Evolutionary conservation across 2,797 vertebrate species (phyloP).

Genomic region (Mustela erminea): DNA sequence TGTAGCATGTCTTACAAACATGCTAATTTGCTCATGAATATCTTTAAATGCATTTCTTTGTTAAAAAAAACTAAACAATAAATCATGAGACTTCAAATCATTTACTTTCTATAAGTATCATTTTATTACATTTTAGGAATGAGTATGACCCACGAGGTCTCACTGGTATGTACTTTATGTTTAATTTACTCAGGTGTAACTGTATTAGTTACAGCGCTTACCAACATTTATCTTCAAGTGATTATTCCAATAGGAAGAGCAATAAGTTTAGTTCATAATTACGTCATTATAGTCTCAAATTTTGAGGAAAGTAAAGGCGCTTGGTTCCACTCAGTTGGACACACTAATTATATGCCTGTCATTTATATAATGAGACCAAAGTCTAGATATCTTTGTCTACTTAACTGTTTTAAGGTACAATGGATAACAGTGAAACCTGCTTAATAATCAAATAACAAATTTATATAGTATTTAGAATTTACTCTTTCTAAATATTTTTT

Average conservation of each 20-base stretch:
- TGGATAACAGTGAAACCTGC: constrained; percentile 84
- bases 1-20: background rate
- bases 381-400: constrained; percentile 85
- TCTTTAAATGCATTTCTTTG: constrained; percentile 38
- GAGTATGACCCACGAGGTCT: constrained; percentile 83
- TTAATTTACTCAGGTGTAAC: constrained; percentile 89
- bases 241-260: constrained; percentile 85
- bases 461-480: constrained; percentile 59
- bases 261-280: constrained; percentile 86
- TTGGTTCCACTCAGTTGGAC: constrained; percentile 88
- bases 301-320: constrained; percentile 87
- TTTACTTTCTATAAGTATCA: constrained; percentile 83
- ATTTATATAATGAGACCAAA: constrained; percentile 82
- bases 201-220: constrained; percentile 89
- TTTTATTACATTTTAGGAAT: constrained; percentile 84
- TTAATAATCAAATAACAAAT: constrained; percentile 82
- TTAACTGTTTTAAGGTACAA: constrained; percentile 85
- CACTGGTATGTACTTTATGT: constrained; percentile 86
- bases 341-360: constrained; percentile 84
- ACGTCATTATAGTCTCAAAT: constrained; percentile 87
- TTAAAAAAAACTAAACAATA: constrained; percentile 68
- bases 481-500: constrained; percentile 22
- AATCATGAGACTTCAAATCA: constrained; percentile 82
- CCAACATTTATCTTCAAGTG: constrained; percentile 88
- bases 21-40: constrained; percentile 36